A percentile compares a stretch with the other conserved stretches of the same genome.
These are phyloP conservation scores for Burhinus oedicnemus DNA, from an alignment of 2,113 vertebrate species.

Conservation along the genomic window DNA sequence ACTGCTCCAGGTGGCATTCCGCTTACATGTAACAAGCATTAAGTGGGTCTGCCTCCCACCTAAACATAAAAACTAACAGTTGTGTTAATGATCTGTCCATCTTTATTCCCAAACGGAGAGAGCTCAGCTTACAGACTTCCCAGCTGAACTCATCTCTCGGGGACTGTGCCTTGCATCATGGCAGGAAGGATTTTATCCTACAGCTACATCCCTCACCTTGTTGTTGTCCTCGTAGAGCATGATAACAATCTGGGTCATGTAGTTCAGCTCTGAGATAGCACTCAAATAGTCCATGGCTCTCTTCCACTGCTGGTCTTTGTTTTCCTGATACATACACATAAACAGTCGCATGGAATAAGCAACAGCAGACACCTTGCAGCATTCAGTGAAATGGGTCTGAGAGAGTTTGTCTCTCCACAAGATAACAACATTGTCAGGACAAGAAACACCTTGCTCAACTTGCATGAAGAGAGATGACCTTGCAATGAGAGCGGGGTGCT, in stretches of 20 bases:
- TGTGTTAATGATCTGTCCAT: background rate
- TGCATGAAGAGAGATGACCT: background rate
- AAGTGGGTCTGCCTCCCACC: background rate
- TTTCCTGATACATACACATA: conserved; percentile 81
- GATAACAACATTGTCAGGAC: background rate
- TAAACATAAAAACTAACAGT: background rate
- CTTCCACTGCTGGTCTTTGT: conserved; percentile 96
- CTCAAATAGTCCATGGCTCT: conserved; percentile 97
- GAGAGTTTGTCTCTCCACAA: background rate
- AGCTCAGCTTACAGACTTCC: background rate
- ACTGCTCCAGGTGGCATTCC: background rate
- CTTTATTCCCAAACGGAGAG: background rate
- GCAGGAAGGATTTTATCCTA: conserved; percentile 19
- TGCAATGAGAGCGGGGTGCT: background rate
- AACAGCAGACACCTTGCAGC: conserved; percentile 19
- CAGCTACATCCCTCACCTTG: conserved; percentile 79
- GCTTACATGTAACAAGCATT: background rate
- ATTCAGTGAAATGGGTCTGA: background rate
- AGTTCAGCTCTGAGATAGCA: conserved; percentile 98
- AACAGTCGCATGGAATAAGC: conserved; percentile 14
- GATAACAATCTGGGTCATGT: conserved; percentile 99
- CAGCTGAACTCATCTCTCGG: background rate
- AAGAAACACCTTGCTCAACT: background rate
- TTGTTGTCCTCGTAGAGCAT: conserved; percentile 99
- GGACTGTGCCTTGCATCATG: fast-evolving